Conservation (phyloP, 2,797 vertebrate species). For the Eurystomus glaucurus region DNA sequence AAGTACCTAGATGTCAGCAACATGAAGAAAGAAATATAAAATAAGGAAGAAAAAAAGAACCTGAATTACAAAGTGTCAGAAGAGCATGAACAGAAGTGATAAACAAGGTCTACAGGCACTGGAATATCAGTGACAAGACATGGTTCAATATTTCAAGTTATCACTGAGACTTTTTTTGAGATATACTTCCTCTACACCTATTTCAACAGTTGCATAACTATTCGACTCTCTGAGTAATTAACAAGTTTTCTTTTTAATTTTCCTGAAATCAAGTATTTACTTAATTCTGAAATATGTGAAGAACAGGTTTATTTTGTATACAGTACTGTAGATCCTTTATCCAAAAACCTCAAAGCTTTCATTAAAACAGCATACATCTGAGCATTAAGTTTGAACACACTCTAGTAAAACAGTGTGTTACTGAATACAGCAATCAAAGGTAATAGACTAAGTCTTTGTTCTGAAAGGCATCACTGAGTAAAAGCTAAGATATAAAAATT, state of each 20-base stretch:
- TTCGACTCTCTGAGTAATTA: neutral
- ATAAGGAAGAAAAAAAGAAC: neutral
- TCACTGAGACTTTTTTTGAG: neutral
- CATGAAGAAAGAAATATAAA: neutral
- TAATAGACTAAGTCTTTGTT: neutral
- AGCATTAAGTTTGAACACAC: neutral
- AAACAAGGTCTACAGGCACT: neutral
- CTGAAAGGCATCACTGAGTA: neutral
- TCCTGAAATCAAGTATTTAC: neutral
- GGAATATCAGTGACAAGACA: neutral
- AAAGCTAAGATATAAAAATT: neutral
- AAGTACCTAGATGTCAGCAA: neutral
- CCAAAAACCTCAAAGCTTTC: neutral
- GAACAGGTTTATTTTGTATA: neutral
- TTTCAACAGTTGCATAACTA: neutral
- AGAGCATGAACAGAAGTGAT: neutral
- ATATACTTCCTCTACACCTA: neutral
- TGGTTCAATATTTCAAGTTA: neutral
- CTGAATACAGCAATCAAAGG: neutral
- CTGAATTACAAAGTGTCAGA: neutral
- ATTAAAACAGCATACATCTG: neutral
- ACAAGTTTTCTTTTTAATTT: neutral
- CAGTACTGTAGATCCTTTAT: neutral
- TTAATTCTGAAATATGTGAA: neutral
- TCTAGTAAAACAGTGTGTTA: neutral